A percentile compares a stretch with the other conserved stretches of the same genome.
These are phyloP conservation scores for Drosophila subsilvestris DNA, from an alignment of 2,888 invertebrate species.

Conservation along the genomic window DNA sequence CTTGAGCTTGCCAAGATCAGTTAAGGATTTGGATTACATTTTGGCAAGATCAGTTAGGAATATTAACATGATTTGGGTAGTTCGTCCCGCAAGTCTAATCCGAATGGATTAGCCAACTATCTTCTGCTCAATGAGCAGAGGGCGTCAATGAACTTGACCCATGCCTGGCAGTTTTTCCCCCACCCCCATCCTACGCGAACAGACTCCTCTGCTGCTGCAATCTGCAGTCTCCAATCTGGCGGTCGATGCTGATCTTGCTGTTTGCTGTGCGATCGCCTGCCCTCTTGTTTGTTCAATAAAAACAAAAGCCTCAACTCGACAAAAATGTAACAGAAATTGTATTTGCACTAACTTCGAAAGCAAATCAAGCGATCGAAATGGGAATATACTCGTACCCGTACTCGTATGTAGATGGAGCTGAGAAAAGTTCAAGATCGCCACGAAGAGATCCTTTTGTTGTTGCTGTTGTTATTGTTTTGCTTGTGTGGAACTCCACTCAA, in stretches of 20 bases:
- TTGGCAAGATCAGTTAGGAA: slow-evolving; percentile 1
- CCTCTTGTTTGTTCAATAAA: slow-evolving; percentile 66
- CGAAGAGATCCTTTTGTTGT: slow-evolving; percentile 19
- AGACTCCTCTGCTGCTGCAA: not conserved
- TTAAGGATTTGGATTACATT: not conserved
- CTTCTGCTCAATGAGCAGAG: not conserved
- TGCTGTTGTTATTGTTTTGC: not conserved
- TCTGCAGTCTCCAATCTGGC: slow-evolving; percentile 33
- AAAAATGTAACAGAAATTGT: slow-evolving; percentile 73
- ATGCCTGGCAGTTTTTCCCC: slow-evolving; percentile 14
- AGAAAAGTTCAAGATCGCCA: slow-evolving; percentile 18
- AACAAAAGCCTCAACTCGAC: slow-evolving; percentile 49
- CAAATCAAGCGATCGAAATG: slow-evolving; percentile 64
- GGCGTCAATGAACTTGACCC: slow-evolving; percentile 63
- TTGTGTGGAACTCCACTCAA: slow-evolving; percentile 3
- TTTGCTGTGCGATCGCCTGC: slow-evolving; percentile 46
- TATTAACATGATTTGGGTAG: not conserved
- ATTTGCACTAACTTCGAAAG: slow-evolving; percentile 57
- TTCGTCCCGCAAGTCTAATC: not conserved
- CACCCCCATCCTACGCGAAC: slow-evolving; percentile 3
- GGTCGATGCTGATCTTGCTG: slow-evolving; percentile 50
- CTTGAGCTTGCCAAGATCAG: not conserved
- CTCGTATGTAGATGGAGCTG: slow-evolving; percentile 20
- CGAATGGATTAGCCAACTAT: not conserved
- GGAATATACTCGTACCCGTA: not conserved